Evolutionary conservation across 2,888 invertebrate genomes (phyloP).

Genomic region (Nephrotoma flavescens): DNA sequence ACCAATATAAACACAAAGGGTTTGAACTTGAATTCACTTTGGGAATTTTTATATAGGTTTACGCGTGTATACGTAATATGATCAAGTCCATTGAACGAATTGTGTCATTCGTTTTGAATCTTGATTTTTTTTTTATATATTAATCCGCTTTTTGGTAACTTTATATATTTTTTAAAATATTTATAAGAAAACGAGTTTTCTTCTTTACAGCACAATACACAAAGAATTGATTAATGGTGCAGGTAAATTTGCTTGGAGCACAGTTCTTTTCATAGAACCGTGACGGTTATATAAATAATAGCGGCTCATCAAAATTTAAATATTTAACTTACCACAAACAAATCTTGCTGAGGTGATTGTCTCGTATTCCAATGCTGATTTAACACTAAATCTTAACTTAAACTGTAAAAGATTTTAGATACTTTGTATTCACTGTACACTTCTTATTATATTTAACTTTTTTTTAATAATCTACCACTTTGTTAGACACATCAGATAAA

Average conservation of each 20-base stretch:
- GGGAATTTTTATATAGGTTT: background rate
- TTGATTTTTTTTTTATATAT: background rate
- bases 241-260: background rate
- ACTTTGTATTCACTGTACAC: background rate
- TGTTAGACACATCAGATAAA: background rate
- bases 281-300: background rate
- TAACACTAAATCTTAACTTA: background rate
- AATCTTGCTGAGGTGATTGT: background rate
- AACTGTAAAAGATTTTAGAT: too few species aligned
- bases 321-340: background rate
- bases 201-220: background rate
- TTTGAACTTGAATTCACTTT: background rate
- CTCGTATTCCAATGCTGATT: background rate
- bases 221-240: background rate
- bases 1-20: background rate
- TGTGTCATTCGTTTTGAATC: background rate
- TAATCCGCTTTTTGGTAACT: background rate
- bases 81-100: background rate
- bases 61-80: background rate
- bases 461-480: background rate
- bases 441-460: background rate
- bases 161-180: background rate
- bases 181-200: background rate
- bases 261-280: background rate
- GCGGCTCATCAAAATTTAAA: background rate